Conservation (phyloP, 2,888 invertebrate genomes). For the Xanthia togata region DNA sequence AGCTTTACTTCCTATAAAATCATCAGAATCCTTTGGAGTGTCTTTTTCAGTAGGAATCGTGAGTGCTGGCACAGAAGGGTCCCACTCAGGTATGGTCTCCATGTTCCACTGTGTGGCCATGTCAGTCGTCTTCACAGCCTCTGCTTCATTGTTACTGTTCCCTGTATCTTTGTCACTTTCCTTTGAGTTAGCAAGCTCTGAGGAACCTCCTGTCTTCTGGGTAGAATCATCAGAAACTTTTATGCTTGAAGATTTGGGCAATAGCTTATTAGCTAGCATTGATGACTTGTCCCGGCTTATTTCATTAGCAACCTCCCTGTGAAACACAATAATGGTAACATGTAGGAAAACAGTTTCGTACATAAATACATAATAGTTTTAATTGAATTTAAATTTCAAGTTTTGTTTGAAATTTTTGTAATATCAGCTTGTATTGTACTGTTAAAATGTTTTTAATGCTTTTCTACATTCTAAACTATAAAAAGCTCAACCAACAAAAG, state of each 20-base stretch:
- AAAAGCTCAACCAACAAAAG: background rate
- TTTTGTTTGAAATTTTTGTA: background rate
- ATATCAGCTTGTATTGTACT: background rate
- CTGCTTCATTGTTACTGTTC: constrained; percentile 53
- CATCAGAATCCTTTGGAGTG: constrained; percentile 73
- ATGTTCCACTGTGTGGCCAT: constrained; percentile 86
- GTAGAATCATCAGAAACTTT: constrained; percentile 63
- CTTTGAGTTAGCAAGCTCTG: constrained; percentile 54
- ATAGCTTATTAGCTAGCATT: constrained; percentile 71
- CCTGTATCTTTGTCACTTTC: constrained; percentile 59
- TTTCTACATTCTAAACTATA: background rate
- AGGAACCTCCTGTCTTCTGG: constrained; percentile 45
- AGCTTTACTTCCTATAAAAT: constrained; percentile 71
- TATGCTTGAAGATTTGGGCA: constrained; percentile 64
- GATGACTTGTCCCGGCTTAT: constrained; percentile 83
- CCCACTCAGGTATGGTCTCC: constrained; percentile 80
- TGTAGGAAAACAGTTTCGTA: background rate
- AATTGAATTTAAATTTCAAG: background rate
- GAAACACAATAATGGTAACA: constrained; percentile 48
- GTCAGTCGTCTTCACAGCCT: constrained; percentile 71
- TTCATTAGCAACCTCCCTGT: constrained; percentile 85
- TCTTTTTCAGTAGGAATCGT: constrained; percentile 76
- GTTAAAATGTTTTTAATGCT: background rate
- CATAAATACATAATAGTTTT: too few relatives aligned
- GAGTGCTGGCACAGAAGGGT: constrained; percentile 77